These are phyloP conservation scores for Azemiops feae DNA, from an alignment of 2,113 vertebrate species.

Conservation along the genomic window DNA sequence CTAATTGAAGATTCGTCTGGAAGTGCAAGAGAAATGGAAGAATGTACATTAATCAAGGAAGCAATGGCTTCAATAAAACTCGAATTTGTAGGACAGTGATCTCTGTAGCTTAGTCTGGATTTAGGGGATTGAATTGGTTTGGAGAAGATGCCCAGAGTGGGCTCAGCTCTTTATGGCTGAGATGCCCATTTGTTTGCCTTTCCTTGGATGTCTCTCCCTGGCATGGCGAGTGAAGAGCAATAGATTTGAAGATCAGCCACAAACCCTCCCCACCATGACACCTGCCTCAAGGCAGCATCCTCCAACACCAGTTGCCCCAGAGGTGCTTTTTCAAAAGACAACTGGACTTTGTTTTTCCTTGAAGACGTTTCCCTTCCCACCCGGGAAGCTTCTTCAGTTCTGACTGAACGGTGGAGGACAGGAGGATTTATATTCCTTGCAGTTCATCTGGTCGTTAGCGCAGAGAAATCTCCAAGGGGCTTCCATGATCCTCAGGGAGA, in stretches of 20 bases:
- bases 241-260: neutral
- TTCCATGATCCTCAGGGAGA: neutral
- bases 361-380: neutral
- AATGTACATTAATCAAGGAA: neutral
- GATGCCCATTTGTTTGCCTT: neutral
- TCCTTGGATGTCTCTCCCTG: neutral
- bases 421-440: neutral
- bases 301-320: neutral
- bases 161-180: too few species aligned
- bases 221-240: neutral
- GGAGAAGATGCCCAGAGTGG: neutral
- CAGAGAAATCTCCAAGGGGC: neutral
- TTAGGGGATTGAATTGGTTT: neutral
- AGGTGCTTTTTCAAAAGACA: too few species aligned
- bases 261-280: neutral
- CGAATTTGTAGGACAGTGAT: neutral
- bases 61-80: neutral
- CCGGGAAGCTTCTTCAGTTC: neutral
- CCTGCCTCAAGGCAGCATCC: neutral
- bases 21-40: conserved; percentile 36
- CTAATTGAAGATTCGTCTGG: conserved; percentile 84
- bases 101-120: too few species aligned
- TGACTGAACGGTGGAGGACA: neutral
- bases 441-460: neutral
- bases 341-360: neutral